Base-by-base conservation (phyloP, 2,888 invertebrate genomes). In the Drosophila yooni region DNA sequence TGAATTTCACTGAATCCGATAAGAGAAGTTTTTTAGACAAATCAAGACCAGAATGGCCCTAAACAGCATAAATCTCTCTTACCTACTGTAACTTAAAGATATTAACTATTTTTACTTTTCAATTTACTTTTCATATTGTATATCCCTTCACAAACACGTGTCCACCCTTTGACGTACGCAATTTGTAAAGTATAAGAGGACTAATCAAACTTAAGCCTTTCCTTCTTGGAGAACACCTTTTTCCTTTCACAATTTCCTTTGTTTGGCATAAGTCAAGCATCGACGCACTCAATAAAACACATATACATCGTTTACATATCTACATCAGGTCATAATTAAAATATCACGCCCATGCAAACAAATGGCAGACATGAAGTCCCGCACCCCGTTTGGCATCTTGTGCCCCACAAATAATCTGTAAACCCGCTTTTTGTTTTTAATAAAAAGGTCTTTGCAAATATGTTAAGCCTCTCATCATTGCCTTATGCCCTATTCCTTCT, bases 401-500 rank as follows among this genome's bases (percentile, higher is more conserved):
- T 8, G 51, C 43, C 38, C 61, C 58, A 64, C 46, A 69, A 87
- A 87, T 79, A 86, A 90, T 90, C 76, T 81, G 70, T 72, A 79
- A 83, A 63, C 64, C 65, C 70, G 68, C 74, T 84, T 88, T 81
- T 90, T 90, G 83, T 75, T 83, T 88, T 87, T 78, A 84, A 82
- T 79, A 90, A 82, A 86, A 82, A 74, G 91, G 82, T 81, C 79
- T 89, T 87, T 81, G 69, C 91, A 89, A 90, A 90, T 85, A 89
- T 87, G 82, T 73, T 89, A 85, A 90, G 91, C 91, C 69, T 88
- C 90, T 87, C 88, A 87, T 89, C 88, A 81, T 87, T 83, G 89
- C 87, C 78, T 67, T 77, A 62, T 62, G 61, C 52, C 60, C 46
- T 36, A 29, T 65, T 61, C 56, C 46, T 63, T 36, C 27, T 48